These are phyloP conservation scores for Athrips mouffetella DNA, from an alignment of 2,888 invertebrate species.

Conservation along the genomic window DNA sequence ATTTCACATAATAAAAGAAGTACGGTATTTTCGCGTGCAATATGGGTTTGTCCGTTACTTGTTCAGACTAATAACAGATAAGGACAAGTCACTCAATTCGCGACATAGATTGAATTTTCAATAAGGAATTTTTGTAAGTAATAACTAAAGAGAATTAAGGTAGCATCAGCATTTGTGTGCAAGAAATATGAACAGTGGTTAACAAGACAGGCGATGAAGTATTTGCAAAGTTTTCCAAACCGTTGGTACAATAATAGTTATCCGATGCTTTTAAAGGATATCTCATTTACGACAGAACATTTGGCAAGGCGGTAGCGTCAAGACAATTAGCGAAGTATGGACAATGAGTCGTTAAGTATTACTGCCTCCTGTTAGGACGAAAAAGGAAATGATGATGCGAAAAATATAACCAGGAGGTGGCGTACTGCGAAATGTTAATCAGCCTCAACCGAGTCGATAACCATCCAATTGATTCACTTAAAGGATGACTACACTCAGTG, in stretches of 20 bases:
- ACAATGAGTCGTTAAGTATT: constrained; percentile 73
- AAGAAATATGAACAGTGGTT: background rate
- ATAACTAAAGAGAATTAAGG: constrained; percentile 1
- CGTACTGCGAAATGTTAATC: constrained; percentile 49
- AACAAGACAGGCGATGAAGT: too few species aligned
- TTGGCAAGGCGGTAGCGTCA: constrained; percentile 48
- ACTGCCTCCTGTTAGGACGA: constrained; percentile 57
- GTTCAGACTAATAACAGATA: constrained; percentile 58
- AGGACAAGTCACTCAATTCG: constrained; percentile 57
- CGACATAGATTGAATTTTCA: constrained; percentile 56
- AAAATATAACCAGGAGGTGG: constrained; percentile 36
- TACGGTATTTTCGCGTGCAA: constrained; percentile 61
- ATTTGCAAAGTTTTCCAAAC: too few species aligned
- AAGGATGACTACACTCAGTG: background rate
- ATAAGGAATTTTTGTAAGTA: constrained; percentile 36
- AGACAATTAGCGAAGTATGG: constrained; percentile 49
- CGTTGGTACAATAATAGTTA: too few species aligned
- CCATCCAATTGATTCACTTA: constrained; percentile 6
- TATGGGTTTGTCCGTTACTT: constrained; percentile 63
- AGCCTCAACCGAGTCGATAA: constrained; percentile 12
- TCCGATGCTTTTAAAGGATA: constrained; percentile 27
- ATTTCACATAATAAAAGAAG: constrained; percentile 54
- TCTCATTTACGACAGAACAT: constrained; percentile 34
- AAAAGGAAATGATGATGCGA: constrained; percentile 58
- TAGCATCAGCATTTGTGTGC: background rate